A percentile compares a stretch with the other conserved stretches of the same genome.
Evolutionary conservation across 2,888 invertebrate genomes (phyloP).

Genomic region (Drosophila prolongata): DNA sequence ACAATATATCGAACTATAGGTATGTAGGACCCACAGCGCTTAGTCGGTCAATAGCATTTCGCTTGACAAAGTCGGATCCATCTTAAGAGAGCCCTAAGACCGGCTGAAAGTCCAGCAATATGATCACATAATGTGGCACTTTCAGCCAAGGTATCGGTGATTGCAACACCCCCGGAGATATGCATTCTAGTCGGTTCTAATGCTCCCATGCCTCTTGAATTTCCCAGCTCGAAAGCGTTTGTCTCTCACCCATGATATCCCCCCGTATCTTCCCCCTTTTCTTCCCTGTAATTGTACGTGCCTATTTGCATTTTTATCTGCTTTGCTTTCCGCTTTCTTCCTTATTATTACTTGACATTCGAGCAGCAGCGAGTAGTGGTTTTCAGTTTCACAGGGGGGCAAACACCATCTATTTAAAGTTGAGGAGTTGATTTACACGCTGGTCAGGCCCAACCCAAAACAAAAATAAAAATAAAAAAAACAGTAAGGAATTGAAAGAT

Average conservation of each 20-base stretch:
- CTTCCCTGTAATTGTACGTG: slow-evolving; percentile 52
- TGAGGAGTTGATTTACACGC: slow-evolving; percentile 25
- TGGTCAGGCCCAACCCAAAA: background rate
- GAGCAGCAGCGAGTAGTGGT: slow-evolving; percentile 14
- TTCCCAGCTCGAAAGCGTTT: slow-evolving; percentile 19
- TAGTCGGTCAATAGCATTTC: slow-evolving; percentile 74
- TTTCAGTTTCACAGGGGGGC: slow-evolving; percentile 61
- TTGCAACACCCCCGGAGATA: slow-evolving; percentile 21
- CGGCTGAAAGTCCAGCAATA: slow-evolving; percentile 23
- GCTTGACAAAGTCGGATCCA: slow-evolving; percentile 42
- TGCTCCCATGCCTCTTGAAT: slow-evolving; percentile 25
- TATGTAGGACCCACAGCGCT: slow-evolving; percentile 46
- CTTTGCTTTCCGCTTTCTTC: slow-evolving; percentile 70
- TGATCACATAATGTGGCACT: slow-evolving; percentile 23
- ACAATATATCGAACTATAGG: background rate
- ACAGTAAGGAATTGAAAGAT: background rate
- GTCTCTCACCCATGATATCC: slow-evolving; percentile 29
- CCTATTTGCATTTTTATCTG: slow-evolving; percentile 72
- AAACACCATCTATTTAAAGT: slow-evolving; percentile 40
- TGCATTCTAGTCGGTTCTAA: slow-evolving; percentile 19
- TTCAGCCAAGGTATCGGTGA: slow-evolving; percentile 20
- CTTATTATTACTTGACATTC: slow-evolving; percentile 50
- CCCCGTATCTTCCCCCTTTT: background rate
- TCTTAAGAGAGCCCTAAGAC: slow-evolving; percentile 4
- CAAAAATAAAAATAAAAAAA: background rate